phyloP scores from a whole-genome alignment of 2,113 vertebrate species.

The Suricata suricatta region DNA sequence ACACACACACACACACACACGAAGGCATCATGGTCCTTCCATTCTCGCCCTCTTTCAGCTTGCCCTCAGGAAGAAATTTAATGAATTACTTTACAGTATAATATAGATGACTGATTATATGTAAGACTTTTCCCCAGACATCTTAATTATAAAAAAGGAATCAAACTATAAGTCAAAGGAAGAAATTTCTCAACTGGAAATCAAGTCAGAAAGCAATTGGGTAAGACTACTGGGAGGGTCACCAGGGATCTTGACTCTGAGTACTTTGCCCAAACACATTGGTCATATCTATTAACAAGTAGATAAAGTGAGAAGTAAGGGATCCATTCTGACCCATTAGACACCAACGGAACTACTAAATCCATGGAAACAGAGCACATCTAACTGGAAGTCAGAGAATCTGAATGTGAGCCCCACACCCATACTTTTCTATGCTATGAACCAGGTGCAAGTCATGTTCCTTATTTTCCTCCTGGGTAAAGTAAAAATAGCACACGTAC shows the following conservation, averaged over 20 bases:
- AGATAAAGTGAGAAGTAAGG: background rate
- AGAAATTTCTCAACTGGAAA: background rate
- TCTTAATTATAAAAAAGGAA: background rate
- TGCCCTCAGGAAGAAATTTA: background rate
- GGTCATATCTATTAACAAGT: background rate
- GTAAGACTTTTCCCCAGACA: background rate
- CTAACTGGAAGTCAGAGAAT: background rate
- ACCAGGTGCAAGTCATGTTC: background rate
- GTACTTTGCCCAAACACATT: background rate
- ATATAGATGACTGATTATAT: background rate
- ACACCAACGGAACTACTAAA: background rate
- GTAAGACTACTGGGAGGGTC: background rate
- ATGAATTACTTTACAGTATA: background rate
- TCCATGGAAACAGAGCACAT: background rate
- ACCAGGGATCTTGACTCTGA: background rate
- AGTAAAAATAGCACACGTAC: background rate
- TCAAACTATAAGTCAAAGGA: background rate
- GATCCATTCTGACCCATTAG: background rate
- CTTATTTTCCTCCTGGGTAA: background rate
- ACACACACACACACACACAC: background rate
- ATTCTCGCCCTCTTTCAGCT: background rate
- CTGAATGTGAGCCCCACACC: background rate
- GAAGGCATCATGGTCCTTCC: fast-evolving
- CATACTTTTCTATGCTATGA: background rate
- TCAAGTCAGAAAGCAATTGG: background rate